Evolutionary conservation across 2,888 invertebrate species (phyloP).

Genomic region (Pachycephus smyrnensis): DNA sequence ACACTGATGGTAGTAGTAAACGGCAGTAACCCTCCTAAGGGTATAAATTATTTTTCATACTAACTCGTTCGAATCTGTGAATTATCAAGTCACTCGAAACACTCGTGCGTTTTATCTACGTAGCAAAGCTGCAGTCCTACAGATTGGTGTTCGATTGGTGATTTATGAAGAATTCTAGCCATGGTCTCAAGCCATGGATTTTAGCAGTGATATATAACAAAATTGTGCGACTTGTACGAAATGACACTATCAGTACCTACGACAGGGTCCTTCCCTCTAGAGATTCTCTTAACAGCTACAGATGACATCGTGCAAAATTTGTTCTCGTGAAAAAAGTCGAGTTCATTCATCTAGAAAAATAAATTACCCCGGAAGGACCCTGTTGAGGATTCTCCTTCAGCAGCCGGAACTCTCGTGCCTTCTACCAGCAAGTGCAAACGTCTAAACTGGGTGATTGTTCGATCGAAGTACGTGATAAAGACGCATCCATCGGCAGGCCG

Average conservation of each 20-base stretch:
- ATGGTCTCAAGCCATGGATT: constrained; percentile 66
- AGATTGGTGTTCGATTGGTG: constrained; percentile 9
- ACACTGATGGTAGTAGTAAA: background rate
- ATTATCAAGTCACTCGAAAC: background rate
- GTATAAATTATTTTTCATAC: background rate
- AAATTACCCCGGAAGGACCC: constrained; percentile 37
- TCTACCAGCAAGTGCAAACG: constrained; percentile 58
- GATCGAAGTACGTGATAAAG: background rate
- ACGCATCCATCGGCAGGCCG: constrained; percentile 3
- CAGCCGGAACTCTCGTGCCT: constrained; percentile 45
- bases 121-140: constrained; percentile 53
- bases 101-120: constrained; percentile 42
- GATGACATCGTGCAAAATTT: background rate
- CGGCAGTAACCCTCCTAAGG: background rate
- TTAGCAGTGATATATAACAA: constrained; percentile 56
- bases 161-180: constrained; percentile 54
- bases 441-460: constrained; percentile 9
- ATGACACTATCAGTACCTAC: constrained; percentile 36
- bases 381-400: constrained; percentile 38
- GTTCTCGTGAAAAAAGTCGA: background rate
- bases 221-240: constrained; percentile 43
- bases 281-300: background rate
- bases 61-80: background rate
- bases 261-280: constrained; percentile 41
- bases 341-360: background rate